Base-by-base conservation (phyloP, 1,140 invertebrate genomes). In the Pseudomyrmex concolor region DNA sequence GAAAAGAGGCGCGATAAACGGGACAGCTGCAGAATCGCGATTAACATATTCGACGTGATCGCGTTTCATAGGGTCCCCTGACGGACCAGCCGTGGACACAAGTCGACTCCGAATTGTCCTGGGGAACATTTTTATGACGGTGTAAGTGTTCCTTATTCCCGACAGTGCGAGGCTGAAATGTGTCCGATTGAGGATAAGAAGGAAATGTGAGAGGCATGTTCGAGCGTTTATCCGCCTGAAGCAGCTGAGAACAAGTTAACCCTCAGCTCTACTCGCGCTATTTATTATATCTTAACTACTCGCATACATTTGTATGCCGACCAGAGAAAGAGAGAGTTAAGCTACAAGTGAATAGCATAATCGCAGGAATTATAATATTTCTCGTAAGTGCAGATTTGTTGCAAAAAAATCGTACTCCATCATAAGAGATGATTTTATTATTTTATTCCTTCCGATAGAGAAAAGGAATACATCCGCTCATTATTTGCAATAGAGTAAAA, bases 1-100 rank as follows among this genome's bases (percentile, higher is more conserved):
- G 48, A 19, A 34, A 54, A 8, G 19, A 13, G 60, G 48, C 45
- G 55, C 73, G 15, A 74, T 43, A 74, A 62, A 63, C 59, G 48
- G 48, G 60, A 76, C 73, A 76, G 73, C 60, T 76, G 73, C 73
- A 77, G 34, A 34, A 8, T 51, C 62, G 74, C 62, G 74, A 77
- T 77, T 77, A 77, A 77, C 74, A 77, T 76, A 76, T 76, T 54
- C 60, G 10, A 60, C 48, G 25, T 64, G n/a, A 66, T 76, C 73
- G 60, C 73, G 73, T 76, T 76, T 66, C 22, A 48, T 55, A 64
- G n/a, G n/a, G n/a, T 2, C 45, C 8, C 48, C 13, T 51, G 73
- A 54, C 17, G 48, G 25, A 59, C 57, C 15, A 22, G 50, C n/a
- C 43, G 34, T 34, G 34, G 34, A 34, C 34, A 34, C 78, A 59